Percentiles rank a stretch among this genome's conserved stretches.
Conservation (phyloP, 2,113 vertebrate species). For the Chascanopsetta lugubris region DNA sequence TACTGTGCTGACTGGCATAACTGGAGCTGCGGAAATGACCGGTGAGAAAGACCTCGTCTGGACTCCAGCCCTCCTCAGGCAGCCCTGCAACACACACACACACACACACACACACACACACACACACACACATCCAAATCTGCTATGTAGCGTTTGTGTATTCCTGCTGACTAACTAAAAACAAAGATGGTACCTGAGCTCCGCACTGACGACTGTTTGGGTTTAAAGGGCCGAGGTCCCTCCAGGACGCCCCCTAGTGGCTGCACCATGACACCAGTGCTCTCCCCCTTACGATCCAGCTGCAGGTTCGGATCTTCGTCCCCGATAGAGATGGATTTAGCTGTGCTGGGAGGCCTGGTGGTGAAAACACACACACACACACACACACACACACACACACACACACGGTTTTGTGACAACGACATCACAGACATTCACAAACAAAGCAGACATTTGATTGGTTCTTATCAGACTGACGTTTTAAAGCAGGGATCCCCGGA, state of each 20-base stretch:
- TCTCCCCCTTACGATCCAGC: slow-evolving; percentile 93
- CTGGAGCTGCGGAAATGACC: slow-evolving; percentile 69
- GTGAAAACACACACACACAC: background rate
- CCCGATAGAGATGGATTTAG: slow-evolving; percentile 87
- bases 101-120: background rate
- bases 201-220: slow-evolving; percentile 41
- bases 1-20: slow-evolving; percentile 69
- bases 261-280: slow-evolving; percentile 71
- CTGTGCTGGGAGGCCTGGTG: slow-evolving; percentile 82
- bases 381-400: background rate
- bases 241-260: slow-evolving; percentile 64
- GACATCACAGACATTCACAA: too few relatives aligned
- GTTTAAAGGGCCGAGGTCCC: slow-evolving; percentile 18
- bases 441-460: background rate
- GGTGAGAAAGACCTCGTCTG: slow-evolving; percentile 47
- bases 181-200: slow-evolving; percentile 58
- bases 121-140: background rate
- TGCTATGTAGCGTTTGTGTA: too few relatives aligned
- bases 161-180: background rate
- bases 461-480: slow-evolving; percentile 83
- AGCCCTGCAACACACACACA: slow-evolving; percentile 42
- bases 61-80: slow-evolving; percentile 40
- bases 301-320: slow-evolving; percentile 90
- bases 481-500: slow-evolving; percentile 98
- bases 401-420: background rate